A percentile compares a stretch with the other conserved stretches of the same genome.
Evolutionary conservation across 2,797 vertebrate genomes (phyloP).

Genomic region (Gouania willdenowi): DNA sequence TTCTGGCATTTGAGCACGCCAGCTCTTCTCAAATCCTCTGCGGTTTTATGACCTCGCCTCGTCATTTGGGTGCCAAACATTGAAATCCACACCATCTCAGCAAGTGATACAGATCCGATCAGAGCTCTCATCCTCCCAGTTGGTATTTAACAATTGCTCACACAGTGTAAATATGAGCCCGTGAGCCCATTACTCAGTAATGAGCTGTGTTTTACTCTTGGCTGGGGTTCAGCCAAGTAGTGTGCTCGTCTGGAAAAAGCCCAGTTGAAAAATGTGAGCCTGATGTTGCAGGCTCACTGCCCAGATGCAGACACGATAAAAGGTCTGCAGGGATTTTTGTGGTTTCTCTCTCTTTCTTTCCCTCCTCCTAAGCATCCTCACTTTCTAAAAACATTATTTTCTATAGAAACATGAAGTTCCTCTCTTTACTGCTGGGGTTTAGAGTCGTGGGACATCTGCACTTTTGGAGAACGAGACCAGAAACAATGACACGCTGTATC

Average conservation of each 20-base stretch:
- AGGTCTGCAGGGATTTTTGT: constrained; percentile 60
- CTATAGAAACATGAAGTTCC: constrained; percentile 18
- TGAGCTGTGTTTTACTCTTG: constrained; percentile 69
- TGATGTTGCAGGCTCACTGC: constrained; percentile 73
- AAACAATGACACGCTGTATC: background rate
- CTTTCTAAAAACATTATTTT: constrained; percentile 38
- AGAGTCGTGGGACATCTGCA: constrained; percentile 26
- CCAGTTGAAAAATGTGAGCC: constrained; percentile 70
- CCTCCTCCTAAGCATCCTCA: constrained; percentile 12
- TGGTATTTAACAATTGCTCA: constrained; percentile 66
- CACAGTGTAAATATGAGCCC: constrained; percentile 62
- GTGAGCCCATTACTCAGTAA: constrained; percentile 70
- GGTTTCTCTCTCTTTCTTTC: background rate
- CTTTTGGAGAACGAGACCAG: background rate
- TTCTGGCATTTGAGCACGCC: too few relatives aligned
- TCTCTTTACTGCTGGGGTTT: constrained; percentile 12
- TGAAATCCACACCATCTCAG: constrained; percentile 17
- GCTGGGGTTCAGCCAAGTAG: constrained; percentile 64
- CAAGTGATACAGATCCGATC: constrained; percentile 31
- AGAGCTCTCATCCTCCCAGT: constrained; percentile 19
- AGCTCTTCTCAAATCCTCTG: too few relatives aligned
- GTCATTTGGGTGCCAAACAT: constrained; percentile 16
- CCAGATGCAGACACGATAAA: constrained; percentile 76
- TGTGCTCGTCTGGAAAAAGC: constrained; percentile 64
- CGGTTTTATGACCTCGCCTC: too few relatives aligned